Base-by-base conservation (phyloP, 1,140 invertebrate species). In the Tenebrio molitor region DNA sequence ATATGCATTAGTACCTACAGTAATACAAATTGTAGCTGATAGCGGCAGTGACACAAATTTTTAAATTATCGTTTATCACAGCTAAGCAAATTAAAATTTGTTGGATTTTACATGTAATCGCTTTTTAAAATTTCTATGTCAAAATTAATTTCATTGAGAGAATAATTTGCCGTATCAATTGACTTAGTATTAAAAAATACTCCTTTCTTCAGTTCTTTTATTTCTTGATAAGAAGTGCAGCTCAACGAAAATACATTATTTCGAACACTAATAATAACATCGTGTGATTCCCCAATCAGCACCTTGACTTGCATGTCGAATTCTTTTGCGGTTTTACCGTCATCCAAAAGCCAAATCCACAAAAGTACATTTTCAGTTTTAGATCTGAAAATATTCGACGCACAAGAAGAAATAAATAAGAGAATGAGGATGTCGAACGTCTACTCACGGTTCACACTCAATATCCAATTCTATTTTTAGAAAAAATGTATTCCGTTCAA, bases 271-370 rank as follows among this genome's bases (percentile, higher is more conserved):
- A 79, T 62, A 12, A 80, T 21, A 15, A 69, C 44, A 1, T 62
- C 68, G 12, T 75, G 70, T 46, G 25, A 12, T 15, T 72, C 58
- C 12, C 44, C 33, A 15, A 71, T 74, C 63, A 72, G 65, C 21
- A 78, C 62, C 29, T 79, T 77, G 15, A 78, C 71, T 65, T 77
- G 70, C 14, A 80, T 46, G 70, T 79, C 76, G 65, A 67, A 79
- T 29, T 74, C 67, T 41, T 74, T 74, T 23, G 76, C 71, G 10
- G 12, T 5, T 36, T 69, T 69, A 16, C 71, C 69, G 42, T 65
- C 36, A 1, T 69, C 74, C 16, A 78, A 21, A 39, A 75, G 41
- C 79, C 79, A 80, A 15, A 69, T 46, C 79, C 79, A 80, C 29
- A 79, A 16, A 17, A 77, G 62, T 16, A 78, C 50, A 58, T 76